These are phyloP conservation scores for Epirrhoe tristata DNA, from an alignment of 2,888 invertebrate genomes.

Conservation along the genomic window DNA sequence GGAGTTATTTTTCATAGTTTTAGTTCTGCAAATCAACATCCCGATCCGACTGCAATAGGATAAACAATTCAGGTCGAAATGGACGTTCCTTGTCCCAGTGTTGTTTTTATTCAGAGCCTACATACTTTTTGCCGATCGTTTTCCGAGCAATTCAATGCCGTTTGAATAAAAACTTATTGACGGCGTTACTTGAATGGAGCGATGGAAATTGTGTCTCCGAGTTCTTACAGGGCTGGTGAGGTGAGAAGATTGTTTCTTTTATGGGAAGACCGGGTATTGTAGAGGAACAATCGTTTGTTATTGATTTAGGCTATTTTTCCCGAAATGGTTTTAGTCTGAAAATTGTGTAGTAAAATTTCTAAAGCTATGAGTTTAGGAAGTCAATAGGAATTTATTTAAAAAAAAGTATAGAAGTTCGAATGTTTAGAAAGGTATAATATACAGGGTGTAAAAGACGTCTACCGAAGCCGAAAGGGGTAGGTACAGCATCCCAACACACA, in stretches of 20 bases:
- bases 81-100: conserved; percentile 25
- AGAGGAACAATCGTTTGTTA: conserved; percentile 6
- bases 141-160: conserved; percentile 53
- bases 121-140: conserved; percentile 47
- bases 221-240: conserved; percentile 23
- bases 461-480: too few species aligned
- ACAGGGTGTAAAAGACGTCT: too few species aligned
- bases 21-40: conserved; percentile 21
- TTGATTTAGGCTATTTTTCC: conserved; percentile 6
- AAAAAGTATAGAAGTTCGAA: neutral
- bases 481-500: too few species aligned
- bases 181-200: conserved; percentile 36
- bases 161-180: conserved; percentile 51
- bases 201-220: conserved; percentile 28
- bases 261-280: conserved; percentile 20
- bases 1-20: conserved; percentile 4
- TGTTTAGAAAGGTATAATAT: too few species aligned
- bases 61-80: conserved; percentile 39
- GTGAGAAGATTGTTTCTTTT: conserved; percentile 32
- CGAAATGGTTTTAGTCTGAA: neutral
- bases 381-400: neutral
- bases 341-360: neutral
- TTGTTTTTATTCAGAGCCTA: conserved; percentile 45
- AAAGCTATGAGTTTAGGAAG: neutral
- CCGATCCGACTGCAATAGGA: conserved; percentile 32